Percentiles rank a stretch among this genome's conserved stretches.
Evolutionary conservation across 2,797 vertebrate genomes (phyloP).

Genomic region (Hyperoplus immaculatus): DNA sequence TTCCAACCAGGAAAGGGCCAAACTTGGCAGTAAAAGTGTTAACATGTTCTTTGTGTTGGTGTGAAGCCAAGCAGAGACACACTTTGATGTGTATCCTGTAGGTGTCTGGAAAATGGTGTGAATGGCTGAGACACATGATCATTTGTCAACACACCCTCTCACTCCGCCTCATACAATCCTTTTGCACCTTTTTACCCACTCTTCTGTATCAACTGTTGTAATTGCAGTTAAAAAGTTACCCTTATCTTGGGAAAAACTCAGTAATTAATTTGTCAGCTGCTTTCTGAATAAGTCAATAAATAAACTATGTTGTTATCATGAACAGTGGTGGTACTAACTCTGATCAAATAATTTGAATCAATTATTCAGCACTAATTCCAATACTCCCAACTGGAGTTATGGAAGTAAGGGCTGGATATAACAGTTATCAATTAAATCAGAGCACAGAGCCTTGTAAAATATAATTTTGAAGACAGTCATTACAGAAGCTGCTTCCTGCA

Average conservation of each 20-base stretch:
- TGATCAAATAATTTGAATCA: neutral
- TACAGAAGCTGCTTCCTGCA: neutral
- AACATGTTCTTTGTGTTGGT: neutral
- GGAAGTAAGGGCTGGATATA: neutral
- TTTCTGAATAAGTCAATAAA: neutral
- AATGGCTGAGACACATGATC: neutral
- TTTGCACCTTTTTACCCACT: neutral
- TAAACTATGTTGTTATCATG: neutral
- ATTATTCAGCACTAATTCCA: neutral
- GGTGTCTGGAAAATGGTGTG: constrained; percentile 21
- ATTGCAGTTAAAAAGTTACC: neutral
- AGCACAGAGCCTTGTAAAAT: neutral
- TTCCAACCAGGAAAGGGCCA: no score
- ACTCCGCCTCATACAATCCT: neutral
- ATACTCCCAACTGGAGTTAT: neutral
- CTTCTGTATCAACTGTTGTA: neutral
- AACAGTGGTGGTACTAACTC: neutral
- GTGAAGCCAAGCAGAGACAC: neutral
- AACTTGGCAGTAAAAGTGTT: neutral
- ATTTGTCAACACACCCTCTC: neutral
- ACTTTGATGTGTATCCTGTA: neutral
- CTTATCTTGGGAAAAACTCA: neutral
- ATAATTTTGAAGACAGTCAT: neutral
- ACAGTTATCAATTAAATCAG: neutral
- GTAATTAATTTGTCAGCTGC: neutral